Evolutionary conservation across 2,888 invertebrate species (phyloP), one percentile per base, ranked within the genome.

Genomic region (Electrophaes corylata): DNA sequence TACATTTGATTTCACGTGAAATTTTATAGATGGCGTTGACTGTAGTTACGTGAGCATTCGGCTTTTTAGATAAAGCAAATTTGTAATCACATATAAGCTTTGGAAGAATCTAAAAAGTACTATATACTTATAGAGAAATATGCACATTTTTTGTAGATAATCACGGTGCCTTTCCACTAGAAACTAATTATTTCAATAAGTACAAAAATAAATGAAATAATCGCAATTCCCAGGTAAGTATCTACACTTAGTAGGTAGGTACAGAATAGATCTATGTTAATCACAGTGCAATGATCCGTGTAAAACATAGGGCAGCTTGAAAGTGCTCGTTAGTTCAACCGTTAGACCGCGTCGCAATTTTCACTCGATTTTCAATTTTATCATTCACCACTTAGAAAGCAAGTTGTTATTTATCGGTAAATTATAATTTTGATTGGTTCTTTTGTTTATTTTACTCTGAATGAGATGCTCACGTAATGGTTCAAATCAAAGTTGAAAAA

Each of bases 301-400:
- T 29, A 47, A 43, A 29, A 41, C 26, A 47, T 45, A 84, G 86
- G 86, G 84, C 80, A 74, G 73, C 68, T 52, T 47, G 78, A 79
- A 82, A 79, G 76, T 65, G 68, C 69, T 75, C 57, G 70, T 83
- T 81, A 75, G 61, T 65, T 52, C 54, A 65, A 29, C 61, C 73
- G 67, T 62, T 75, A 61, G 81, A 84, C 72, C 83, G 72, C 71
- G 63, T 67, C 83, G 67, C 71, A 75, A 76, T 81, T 84, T 87
- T 83, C 85, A 80, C 81, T 84, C 65, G 70, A 71, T 79, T 78
- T 83, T 81, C 80, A 78, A 85, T 84, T 74, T 55, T 43, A 73
- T 69, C 63, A 65, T 60, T 65, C 49, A 53, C 50, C 51, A 56
- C 64, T 64, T 67, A 49, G 62, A 66, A 67, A 66, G 64, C 53